Evolutionary conservation across 2,888 invertebrate species (phyloP), one percentile per base, ranked within the genome.

Genomic region (Ichneumon xanthorius): DNA sequence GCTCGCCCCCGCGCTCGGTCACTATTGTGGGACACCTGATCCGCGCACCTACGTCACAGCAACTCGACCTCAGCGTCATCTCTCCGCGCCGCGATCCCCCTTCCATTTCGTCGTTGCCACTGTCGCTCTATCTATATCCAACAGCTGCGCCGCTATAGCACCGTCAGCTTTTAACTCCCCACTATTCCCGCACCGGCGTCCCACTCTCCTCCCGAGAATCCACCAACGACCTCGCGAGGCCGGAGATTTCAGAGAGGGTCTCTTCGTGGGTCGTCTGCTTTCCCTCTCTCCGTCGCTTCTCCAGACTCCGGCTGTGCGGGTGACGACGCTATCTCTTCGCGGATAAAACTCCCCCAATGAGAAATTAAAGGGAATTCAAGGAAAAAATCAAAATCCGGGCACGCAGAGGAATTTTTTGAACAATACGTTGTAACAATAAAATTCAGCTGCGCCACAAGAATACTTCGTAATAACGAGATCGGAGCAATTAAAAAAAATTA

Each of bases 31-130:
- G 61, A 45, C 71, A 67, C 82, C 67, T 82, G 68, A 68, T 68
- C 68, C 82, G 73, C 82, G 72, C 78, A 82, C 50, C 82, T 82
- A 82, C 82, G 82, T 82, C 78, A 78, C 68, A n/a, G 53, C 58
- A 79, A 19, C 65, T 37, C 50, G 61, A 70, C 37, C 80, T 16
- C 40, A 63, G 53, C 82, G 63, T 82, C 77, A 82, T 71, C 72
- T 40, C 6, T 19, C 26, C 55, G 26, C 61, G 72, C 26, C 33
- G 61, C 30, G 61, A 55, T 67, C 53, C 58, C 45, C 30, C 61
- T 63, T 63, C 33, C 30, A 33, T 33, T n/a, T 63, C 30, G 16
- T 6, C 16, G 14, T 63, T n/a, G 30, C 61, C 16, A 63, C 61
- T 63, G 30, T n/a, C 30, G 16, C 30, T 78, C 55, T n/a, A 45